phyloP scores from a whole-genome alignment of 2,888 invertebrate genomes.

The Helleia helle region DNA sequence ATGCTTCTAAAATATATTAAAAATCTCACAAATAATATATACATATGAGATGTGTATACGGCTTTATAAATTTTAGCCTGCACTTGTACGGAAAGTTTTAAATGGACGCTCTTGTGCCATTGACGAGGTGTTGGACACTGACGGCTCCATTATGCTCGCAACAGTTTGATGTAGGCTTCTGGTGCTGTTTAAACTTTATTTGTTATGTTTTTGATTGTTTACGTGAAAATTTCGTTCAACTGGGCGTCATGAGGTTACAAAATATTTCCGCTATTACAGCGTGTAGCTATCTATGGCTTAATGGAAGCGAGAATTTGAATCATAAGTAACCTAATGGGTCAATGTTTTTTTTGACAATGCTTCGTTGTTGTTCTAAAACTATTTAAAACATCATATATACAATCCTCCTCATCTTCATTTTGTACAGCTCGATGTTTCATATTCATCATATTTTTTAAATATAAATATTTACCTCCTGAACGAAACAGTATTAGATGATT shows the following conservation, averaged over 20 bases:
- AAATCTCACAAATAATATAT: neutral
- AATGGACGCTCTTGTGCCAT: slow-evolving; percentile 41
- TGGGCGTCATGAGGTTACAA: neutral
- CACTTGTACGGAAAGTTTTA: slow-evolving; percentile 37
- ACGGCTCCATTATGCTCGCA: slow-evolving; percentile 44
- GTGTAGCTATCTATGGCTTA: too few relatives aligned
- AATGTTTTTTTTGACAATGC: too few relatives aligned
- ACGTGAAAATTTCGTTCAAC: slow-evolving; percentile 12
- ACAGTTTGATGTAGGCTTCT: slow-evolving; percentile 30
- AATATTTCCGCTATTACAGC: neutral
- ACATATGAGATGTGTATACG: slow-evolving; percentile 9
- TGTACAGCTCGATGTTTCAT: too few relatives aligned
- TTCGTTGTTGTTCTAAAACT: too few relatives aligned
- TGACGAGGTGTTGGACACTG: slow-evolving; percentile 44
- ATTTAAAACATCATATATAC: too few relatives aligned
- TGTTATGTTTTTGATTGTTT: slow-evolving; percentile 18
- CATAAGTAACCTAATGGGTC: too few relatives aligned
- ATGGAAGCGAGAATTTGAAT: too few relatives aligned
- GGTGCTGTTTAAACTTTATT: slow-evolving; percentile 20
- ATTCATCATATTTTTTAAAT: too few relatives aligned
- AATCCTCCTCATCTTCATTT: too few relatives aligned
- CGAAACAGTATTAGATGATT: too few relatives aligned
- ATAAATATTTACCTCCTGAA: too few relatives aligned
- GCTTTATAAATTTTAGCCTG: slow-evolving; percentile 16
- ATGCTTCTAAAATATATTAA: too few relatives aligned